Conservation (phyloP, 2,113 vertebrate genomes). For the Colossoma macropomum region DNA sequence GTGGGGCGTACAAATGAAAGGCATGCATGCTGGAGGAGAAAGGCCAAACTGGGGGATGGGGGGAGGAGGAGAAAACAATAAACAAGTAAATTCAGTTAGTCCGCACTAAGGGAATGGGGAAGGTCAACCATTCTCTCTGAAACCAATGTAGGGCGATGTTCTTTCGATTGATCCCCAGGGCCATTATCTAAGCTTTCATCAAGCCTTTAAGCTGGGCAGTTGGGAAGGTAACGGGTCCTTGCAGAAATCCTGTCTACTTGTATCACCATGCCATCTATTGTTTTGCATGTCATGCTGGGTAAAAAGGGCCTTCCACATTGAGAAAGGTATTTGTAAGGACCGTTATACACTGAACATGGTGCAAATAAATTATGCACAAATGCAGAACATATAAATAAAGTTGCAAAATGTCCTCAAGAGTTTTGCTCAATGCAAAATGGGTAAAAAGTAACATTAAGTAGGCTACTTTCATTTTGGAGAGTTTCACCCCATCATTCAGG, state of each 20-base stretch:
- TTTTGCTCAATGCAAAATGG: too few species aligned
- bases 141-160: constrained; percentile 15
- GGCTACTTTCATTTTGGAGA: too few species aligned
- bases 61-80: constrained; percentile 59
- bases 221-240: neutral
- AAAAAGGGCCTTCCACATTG: neutral
- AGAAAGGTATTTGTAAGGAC: neutral
- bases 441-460: too few species aligned
- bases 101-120: constrained; percentile 59
- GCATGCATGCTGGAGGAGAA: constrained; percentile 55
- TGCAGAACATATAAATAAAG: neutral
- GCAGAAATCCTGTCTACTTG: neutral
- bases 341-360: too few species aligned
- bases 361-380: too few species aligned
- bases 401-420: too few species aligned
- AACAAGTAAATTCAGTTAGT: constrained; percentile 59
- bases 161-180: neutral
- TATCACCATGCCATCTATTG: neutral
- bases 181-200: constrained; percentile 9
- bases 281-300: neutral
- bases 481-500: too few species aligned
- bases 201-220: constrained; percentile 15
- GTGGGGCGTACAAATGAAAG: constrained; percentile 62
- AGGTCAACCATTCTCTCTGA: constrained; percentile 60
- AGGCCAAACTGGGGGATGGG: constrained; percentile 7